Conservation (phyloP, 2,797 vertebrate genomes). For the Platalea minor region DNA sequence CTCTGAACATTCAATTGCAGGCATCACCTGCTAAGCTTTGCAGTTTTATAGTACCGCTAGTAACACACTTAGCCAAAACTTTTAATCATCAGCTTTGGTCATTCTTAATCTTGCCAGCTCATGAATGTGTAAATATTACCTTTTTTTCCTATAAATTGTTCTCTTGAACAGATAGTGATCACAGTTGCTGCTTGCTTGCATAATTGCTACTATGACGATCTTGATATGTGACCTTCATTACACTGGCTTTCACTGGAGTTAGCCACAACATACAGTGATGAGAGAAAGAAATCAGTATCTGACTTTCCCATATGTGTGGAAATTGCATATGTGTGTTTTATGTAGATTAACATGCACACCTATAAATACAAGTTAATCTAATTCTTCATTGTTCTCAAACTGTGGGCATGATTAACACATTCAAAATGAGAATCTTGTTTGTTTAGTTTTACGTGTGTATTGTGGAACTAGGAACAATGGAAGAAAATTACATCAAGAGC, state of each 20-base stretch:
- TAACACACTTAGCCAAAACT: not conserved
- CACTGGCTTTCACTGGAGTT: not conserved
- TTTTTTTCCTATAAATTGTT: not conserved
- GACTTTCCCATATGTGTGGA: not conserved
- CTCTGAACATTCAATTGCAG: not conserved
- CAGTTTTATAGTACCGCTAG: not conserved
- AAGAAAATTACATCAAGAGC: not conserved
- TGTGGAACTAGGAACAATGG: not conserved
- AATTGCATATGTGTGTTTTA: not conserved
- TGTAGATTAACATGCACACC: not conserved
- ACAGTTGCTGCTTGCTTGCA: not conserved
- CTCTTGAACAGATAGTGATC: not conserved
- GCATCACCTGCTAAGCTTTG: not conserved
- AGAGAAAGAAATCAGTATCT: not conserved
- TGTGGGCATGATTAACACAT: not conserved
- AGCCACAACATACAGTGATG: not conserved
- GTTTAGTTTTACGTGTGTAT: not conserved
- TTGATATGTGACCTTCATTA: constrained; percentile 10
- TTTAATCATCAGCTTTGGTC: not conserved
- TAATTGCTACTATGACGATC: not conserved
- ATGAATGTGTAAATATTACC: not conserved
- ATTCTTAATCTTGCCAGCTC: not conserved
- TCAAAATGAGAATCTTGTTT: not conserved
- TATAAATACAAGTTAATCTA: not conserved
- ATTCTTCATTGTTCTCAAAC: constrained; percentile 2